A percentile compares a stretch with the other conserved stretches of the same genome.
Conservation (phyloP, 2,888 invertebrate genomes). For the Sarcophaga caerulescens region DNA sequence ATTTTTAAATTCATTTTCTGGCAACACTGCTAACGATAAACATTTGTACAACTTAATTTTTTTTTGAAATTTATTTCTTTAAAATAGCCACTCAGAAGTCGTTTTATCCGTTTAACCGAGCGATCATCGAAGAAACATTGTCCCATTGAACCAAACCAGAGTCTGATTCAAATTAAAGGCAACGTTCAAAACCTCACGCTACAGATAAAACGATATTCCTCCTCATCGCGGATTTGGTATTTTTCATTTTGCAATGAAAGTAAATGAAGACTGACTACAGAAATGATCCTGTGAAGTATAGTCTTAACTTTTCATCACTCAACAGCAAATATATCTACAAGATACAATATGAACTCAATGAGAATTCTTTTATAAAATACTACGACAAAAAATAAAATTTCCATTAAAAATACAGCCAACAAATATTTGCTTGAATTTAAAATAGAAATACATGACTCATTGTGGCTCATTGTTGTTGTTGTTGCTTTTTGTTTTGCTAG, state of each 20-base stretch:
- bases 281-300: conserved; percentile 86
- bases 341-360: conserved; percentile 64
- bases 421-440: too few relatives aligned
- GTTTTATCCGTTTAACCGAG: conserved; percentile 71
- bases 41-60: too few relatives aligned
- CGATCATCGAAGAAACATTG: conserved; percentile 73
- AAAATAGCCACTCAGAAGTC: conserved; percentile 71
- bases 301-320: conserved; percentile 75
- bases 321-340: conserved; percentile 2
- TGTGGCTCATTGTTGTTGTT: background rate
- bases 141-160: background rate
- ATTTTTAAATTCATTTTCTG: too few relatives aligned
- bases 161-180: conserved; percentile 26
- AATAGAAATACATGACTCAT: too few relatives aligned
- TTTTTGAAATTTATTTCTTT: too few relatives aligned
- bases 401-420: too few relatives aligned
- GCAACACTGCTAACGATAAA: too few relatives aligned
- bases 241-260: conserved; percentile 82
- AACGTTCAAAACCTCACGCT: conserved; percentile 81
- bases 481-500: background rate
- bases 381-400: background rate
- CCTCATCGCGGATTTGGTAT: conserved; percentile 83
- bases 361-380: conserved; percentile 67
- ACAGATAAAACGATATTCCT: conserved; percentile 82
- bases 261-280: conserved; percentile 85